Evolutionary conservation across 2,888 invertebrate species (phyloP), one percentile per base, ranked within the genome.

Genomic region (Epinotia bilunana): DNA sequence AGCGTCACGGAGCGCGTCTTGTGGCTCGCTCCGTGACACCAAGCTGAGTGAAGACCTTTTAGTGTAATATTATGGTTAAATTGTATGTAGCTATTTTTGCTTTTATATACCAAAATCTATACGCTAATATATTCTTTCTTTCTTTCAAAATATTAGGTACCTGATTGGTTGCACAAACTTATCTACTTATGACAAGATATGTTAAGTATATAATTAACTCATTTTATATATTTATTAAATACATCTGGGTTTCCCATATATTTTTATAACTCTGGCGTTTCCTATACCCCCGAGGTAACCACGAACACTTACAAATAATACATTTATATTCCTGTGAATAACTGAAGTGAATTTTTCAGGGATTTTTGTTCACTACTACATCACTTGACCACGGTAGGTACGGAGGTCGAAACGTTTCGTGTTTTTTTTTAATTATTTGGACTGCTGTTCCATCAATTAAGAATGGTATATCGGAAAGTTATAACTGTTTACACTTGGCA

Each of bases 321-420:
- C 74, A 70, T 68, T 23, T 72, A 63, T 74, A 60, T 71, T 81
- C 92, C 91, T 92, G 93, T 92, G 89, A 91, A 93, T 93, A 93
- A 92, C 92, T 92, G 91, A 90, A 77, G 74, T 81, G 80, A 79
- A 73, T 78, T 81, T 79, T 81, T 80, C 77, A 78, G 75, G 73
- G 65, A 61, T 65, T 39, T 73, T 57, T 39, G 46, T 74, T 73
- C 65, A 76, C 64, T 57, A 64, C 73, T 60, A 64, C 72, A 76
- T 65, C 73, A 76, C 73, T 73, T 71, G 46, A 68, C 73, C 57
- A 73, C 73, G 68, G 68, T 68, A 73, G 73, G 74, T 74, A 69
- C 63, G 20, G 60, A 23, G 7, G 70, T 11, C 60, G 39, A 13
- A 70, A 65, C 58, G 57, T 71, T 74, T 74, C 60, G 46, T 69